Evolutionary conservation across 2,113 vertebrate species (phyloP), one percentile per base, ranked within the genome.

Genomic region (Thamnaconus septentrionalis): DNA sequence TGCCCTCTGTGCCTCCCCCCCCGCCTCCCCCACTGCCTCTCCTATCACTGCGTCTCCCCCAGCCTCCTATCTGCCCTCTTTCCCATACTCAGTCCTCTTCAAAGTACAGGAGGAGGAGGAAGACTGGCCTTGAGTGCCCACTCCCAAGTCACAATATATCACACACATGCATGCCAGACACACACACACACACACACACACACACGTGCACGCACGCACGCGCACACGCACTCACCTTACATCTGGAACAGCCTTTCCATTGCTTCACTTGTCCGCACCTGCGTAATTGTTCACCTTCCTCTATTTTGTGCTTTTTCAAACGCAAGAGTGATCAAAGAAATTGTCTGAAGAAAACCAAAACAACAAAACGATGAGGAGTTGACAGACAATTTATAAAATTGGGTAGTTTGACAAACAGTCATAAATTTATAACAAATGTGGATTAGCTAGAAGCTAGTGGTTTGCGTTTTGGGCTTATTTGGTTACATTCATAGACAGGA

Each of bases 71-170:
- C 70, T 78, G 73, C 77, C 56, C 59, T 69, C 72, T 74, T 66
- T 81, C 71, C 64, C 80, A 71, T 80, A 73, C 66, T 69, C 71
- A 65, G 52, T 82, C 75, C 56, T 78, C 75, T 82, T 88, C 84
- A 88, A 86, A 87, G 83, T 53, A 59, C 53, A 57, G 57, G 56
- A 66, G 77, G 61, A 65, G 70, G 55, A 43, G 69, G 65, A 67
- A 68, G 61, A 53, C 53, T 64, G 80, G 61, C 56, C 68, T 73
- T 58, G 9, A 51, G 41, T 63, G 57, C 48, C 91, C 90, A 89
- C 78, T 88, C 73, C 53, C 69, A 83, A 87, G 85, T 78, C 88
- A 86, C 71, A 86, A 83, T 75, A 83, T 72, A 51, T 62, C 61
- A 58, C 72, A 52, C 80, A 59, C 31, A 39, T 49, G 4, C 47